A percentile compares a stretch with the other conserved stretches of the same genome.
Conservation (phyloP, 2,113 vertebrate species). For the Otus sunia region DNA sequence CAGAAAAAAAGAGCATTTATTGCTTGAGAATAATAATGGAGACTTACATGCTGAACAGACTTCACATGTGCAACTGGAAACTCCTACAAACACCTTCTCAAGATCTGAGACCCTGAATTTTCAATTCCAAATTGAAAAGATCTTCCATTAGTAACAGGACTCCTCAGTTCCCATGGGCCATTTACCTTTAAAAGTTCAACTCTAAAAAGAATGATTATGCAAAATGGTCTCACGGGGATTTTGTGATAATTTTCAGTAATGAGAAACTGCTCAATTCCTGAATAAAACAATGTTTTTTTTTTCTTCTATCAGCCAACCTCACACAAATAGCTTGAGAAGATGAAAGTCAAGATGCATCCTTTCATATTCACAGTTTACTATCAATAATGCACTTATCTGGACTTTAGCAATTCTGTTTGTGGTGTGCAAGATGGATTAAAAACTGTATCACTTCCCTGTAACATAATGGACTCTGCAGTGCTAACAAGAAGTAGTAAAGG, state of each 20-base stretch:
- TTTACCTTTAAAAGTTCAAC: background rate
- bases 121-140: background rate
- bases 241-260: background rate
- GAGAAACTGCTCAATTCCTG: background rate
- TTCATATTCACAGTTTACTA: background rate
- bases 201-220: background rate
- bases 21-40: background rate
- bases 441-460: background rate
- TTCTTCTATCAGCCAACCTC: background rate
- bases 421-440: background rate
- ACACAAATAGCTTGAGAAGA: background rate
- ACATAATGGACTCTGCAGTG: background rate
- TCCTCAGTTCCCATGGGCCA: background rate
- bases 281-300: background rate
- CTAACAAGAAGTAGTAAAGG: constrained; percentile 26
- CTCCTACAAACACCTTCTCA: background rate
- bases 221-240: background rate
- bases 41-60: background rate
- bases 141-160: background rate
- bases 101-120: background rate
- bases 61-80: background rate
- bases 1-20: background rate
- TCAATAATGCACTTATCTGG: background rate
- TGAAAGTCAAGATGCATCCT: background rate
- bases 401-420: background rate